Evolutionary conservation across 1,140 invertebrate species (phyloP).

Genomic region (Patella vulgata): DNA sequence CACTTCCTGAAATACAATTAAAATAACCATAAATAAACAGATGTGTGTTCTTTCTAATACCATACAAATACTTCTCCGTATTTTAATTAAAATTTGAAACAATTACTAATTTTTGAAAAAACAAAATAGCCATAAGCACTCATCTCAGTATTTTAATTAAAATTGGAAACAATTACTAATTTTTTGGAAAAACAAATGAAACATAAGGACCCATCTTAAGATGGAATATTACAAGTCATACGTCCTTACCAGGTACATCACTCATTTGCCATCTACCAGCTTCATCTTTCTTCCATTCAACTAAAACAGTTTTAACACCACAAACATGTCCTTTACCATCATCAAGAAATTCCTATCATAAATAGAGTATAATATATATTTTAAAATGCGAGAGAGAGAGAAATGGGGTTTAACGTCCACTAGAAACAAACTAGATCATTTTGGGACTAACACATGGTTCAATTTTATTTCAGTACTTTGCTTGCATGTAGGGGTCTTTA

Average conservation of each 20-base stretch:
- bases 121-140: no score
- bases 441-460: no score
- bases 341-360: constrained; percentile 85
- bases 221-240: neutral
- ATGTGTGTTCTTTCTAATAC: no score
- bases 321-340: constrained; percentile 89
- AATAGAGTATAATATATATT: constrained; percentile 10
- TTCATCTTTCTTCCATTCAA: constrained; percentile 94
- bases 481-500: no score
- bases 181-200: neutral
- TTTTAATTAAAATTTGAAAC: neutral
- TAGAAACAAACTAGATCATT: no score
- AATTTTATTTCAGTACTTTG: no score
- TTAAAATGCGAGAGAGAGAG: no score
- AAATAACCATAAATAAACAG: neutral
- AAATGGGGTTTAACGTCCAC: no score
- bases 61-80: no score
- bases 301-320: constrained; percentile 89
- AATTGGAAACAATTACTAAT: neutral
- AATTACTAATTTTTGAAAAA: constrained; percentile 2
- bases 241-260: constrained; percentile 76
- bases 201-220: constrained; percentile 1
- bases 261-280: constrained; percentile 94
- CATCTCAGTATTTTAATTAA: neutral
- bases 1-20: constrained; percentile 50